Percentiles rank a stretch among this genome's conserved stretches.
Conservation (phyloP, 2,888 invertebrate genomes). For the Anodontia alba region DNA sequence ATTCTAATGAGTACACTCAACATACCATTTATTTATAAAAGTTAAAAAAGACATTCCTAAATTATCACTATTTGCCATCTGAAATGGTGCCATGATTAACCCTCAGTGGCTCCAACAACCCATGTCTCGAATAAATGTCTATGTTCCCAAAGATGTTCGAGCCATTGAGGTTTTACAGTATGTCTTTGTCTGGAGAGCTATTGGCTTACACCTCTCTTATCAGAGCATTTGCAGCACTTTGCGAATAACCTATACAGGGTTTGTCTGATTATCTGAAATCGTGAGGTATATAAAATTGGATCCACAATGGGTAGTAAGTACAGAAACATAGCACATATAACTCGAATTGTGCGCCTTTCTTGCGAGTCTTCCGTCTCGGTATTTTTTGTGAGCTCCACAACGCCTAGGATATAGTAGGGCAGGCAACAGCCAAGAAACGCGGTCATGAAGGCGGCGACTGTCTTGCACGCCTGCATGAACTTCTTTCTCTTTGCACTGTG, state of each 20-base stretch:
- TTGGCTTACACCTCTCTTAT: no score
- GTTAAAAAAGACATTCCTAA: no score
- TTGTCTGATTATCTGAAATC: constrained; percentile 33
- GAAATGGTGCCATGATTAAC: no score
- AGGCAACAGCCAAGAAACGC: constrained; percentile 41
- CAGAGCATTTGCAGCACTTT: background rate
- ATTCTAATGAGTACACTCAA: no score
- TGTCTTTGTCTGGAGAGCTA: no score
- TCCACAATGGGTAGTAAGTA: constrained; percentile 42
- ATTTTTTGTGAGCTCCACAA: constrained; percentile 1
- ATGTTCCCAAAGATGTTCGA: no score
- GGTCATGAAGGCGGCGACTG: constrained; percentile 36
- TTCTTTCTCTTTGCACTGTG: background rate
- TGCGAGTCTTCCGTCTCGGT: constrained; percentile 26
- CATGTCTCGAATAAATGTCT: no score
- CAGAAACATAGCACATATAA: constrained; percentile 21
- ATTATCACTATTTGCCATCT: no score
- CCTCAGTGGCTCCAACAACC: no score
- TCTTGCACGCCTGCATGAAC: constrained; percentile 38
- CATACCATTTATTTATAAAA: no score
- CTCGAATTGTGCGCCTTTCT: constrained; percentile 21
- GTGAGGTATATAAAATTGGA: constrained; percentile 42
- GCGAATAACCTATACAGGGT: background rate
- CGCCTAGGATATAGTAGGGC: constrained; percentile 35
- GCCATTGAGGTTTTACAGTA: no score